Evolutionary conservation across 2,113 vertebrate species (phyloP), one percentile per base, ranked within the genome.

Genomic region (Plecturocebus donacophilus): DNA sequence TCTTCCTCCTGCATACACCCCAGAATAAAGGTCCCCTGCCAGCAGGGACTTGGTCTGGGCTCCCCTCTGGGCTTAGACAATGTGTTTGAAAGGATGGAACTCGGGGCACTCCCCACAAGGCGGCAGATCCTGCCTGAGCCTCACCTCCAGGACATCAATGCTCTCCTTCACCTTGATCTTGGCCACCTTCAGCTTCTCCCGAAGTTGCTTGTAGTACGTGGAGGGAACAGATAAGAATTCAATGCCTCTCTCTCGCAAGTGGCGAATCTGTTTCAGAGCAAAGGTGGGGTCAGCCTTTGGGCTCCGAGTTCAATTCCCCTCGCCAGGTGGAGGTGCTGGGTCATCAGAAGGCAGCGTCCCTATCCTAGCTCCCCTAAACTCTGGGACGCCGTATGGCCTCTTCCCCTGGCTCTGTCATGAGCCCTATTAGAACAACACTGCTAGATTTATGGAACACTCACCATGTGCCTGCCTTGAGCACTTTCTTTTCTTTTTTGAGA

Each of bases 141-240:
- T 98, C 94, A 99, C 99, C 99, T 98, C 99, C 97, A 99, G 98
- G 42, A 98, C 97, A 35, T 99, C 98, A 0, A 99, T 92, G 97
- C 98, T 99, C 97, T 99, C 99, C 84, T 97, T 98, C 92, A 99
- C 99, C 96, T 98, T 98, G 97, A 99, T 99, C 98, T 99, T 99
- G 93, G 99, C 99, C 0, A 97, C 94, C 98, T 99, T 99, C 91
- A 99, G 98, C 8, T 98, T 99, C 97, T 99, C 98, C 91, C 98
- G 99, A 81, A 99, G 99, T 95, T 99, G 82, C 54, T 98, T 94
- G 96, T 99, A 99, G 98, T 99, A 99, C 0, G 98, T 99, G 68
- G 99, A 97, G 0, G 99, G 99, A 38, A 99, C 99, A 0, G 96
- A 96, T 99, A 99, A 99, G 96, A 99, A 99, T 98, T 99, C 99